A percentile compares a stretch with the other conserved stretches of the same genome.
Evolutionary conservation across 1,140 invertebrate genomes (phyloP).

Genomic region (Drosophila subobscura): DNA sequence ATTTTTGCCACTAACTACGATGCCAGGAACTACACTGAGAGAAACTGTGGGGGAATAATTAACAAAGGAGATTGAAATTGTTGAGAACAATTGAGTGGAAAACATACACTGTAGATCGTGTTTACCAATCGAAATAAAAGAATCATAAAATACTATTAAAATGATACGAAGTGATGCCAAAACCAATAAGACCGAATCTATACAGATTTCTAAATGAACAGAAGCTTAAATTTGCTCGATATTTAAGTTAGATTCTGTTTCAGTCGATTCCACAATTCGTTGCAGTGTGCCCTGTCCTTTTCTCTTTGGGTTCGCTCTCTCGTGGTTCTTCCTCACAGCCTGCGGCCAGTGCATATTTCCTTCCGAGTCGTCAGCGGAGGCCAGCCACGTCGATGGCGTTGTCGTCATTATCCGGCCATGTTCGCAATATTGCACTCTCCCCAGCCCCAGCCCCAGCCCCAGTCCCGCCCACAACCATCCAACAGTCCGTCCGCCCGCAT

Average conservation of each 20-base stretch:
- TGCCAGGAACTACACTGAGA: slow-evolving; percentile 39
- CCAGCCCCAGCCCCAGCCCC: slow-evolving; percentile 30
- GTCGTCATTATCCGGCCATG: slow-evolving; percentile 78
- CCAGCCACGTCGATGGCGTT: slow-evolving; percentile 48
- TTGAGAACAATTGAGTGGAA: too few species aligned
- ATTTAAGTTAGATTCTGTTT: background rate
- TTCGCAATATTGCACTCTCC: slow-evolving; percentile 81
- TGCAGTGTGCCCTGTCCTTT: slow-evolving; percentile 8
- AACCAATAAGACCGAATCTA: too few species aligned
- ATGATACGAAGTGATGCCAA: too few species aligned
- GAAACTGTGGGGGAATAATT: background rate
- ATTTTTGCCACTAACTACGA: slow-evolving; percentile 79
- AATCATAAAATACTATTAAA: too few species aligned
- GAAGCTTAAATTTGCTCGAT: background rate
- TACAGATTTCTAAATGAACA: background rate
- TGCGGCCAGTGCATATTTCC: slow-evolving; percentile 71
- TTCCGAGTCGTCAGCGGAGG: slow-evolving; percentile 46
- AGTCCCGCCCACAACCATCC: slow-evolving; percentile 38
- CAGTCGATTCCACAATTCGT: background rate
- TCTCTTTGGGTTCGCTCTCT: background rate
- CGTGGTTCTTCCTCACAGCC: slow-evolving; percentile 21
- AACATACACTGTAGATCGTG: too few species aligned
- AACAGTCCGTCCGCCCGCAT: slow-evolving; percentile 47
- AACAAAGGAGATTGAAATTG: background rate
- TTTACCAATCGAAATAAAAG: too few species aligned